A percentile compares a stretch with the other conserved stretches of the same genome.
phyloP scores from a whole-genome alignment of 2,113 vertebrate genomes.

The Lophochroa leadbeateri region DNA sequence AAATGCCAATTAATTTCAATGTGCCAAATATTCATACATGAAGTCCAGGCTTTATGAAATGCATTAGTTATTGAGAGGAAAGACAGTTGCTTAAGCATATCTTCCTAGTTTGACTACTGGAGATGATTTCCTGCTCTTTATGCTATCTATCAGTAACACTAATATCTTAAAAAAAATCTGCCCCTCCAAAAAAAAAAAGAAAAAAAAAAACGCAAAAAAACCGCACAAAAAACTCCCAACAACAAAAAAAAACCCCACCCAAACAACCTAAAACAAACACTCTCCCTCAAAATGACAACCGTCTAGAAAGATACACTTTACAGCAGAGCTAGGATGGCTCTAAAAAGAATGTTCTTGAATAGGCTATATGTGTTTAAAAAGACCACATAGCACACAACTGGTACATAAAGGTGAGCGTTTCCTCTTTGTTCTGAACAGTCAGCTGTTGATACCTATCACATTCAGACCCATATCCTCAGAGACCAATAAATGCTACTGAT shows the following conservation, averaged over 20 bases:
- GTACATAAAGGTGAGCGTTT: neutral
- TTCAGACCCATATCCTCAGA: neutral
- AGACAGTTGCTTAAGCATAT: neutral
- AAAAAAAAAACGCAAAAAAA: too few species aligned
- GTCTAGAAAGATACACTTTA: neutral
- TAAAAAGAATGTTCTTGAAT: neutral
- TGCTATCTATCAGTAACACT: neutral
- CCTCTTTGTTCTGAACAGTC: neutral
- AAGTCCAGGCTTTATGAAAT: neutral
- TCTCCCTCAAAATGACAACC: neutral
- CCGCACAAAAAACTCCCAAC: too few species aligned
- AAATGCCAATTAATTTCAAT: neutral
- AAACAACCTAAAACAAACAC: fast-evolving
- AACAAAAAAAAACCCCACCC: neutral
- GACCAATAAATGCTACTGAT: neutral
- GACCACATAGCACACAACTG: neutral
- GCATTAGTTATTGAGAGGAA: neutral
- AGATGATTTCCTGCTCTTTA: neutral
- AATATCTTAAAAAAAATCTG: neutral
- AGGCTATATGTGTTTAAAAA: neutral
- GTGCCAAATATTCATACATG: neutral
- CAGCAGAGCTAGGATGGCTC: neutral
- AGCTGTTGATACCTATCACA: neutral
- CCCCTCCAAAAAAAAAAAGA: neutral
- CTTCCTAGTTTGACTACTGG: neutral